phyloP scores from a whole-genome alignment of 2,113 vertebrate species.

The Archocentrus centrarchus region DNA sequence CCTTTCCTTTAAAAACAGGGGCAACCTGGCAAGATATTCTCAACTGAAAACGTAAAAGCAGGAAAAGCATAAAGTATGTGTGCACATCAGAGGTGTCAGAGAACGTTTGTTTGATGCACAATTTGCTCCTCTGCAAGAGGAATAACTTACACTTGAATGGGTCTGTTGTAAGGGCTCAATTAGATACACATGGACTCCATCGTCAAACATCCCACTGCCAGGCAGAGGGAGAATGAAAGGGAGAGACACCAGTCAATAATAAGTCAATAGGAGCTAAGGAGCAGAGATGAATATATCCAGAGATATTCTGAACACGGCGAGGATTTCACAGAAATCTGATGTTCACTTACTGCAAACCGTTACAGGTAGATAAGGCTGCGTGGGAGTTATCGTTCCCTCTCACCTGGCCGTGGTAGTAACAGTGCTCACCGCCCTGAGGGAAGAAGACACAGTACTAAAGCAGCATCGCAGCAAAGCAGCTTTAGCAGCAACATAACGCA shows the following conservation, averaged over 20 bases:
- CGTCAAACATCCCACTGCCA: constrained; percentile 95
- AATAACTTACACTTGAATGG: constrained; percentile 88
- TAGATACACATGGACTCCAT: constrained; percentile 87
- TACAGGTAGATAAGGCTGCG: constrained; percentile 94
- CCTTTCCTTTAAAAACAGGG: constrained; percentile 31
- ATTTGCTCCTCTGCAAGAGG: not conserved
- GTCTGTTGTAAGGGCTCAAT: constrained; percentile 90
- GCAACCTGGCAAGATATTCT: constrained; percentile 21
- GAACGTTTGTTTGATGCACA: not conserved
- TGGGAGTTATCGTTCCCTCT: constrained; percentile 87
- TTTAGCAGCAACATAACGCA: not conserved
- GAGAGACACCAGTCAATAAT: constrained; percentile 58
- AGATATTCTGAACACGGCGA: constrained; percentile 39
- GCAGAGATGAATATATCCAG: constrained; percentile 28
- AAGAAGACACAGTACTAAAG: constrained; percentile 50
- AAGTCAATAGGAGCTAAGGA: constrained; percentile 46
- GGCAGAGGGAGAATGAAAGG: constrained; percentile 55
- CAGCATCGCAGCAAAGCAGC: constrained; percentile 18
- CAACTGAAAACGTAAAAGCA: not conserved
- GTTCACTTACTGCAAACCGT: constrained; percentile 94
- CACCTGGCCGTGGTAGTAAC: constrained; percentile 95
- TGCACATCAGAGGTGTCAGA: not conserved
- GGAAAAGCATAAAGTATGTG: not conserved
- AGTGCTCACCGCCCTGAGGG: constrained; percentile 94
- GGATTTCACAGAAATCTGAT: constrained; percentile 23